Conservation (phyloP, 2,797 vertebrate species). For the Trichosurus vulpecula region DNA sequence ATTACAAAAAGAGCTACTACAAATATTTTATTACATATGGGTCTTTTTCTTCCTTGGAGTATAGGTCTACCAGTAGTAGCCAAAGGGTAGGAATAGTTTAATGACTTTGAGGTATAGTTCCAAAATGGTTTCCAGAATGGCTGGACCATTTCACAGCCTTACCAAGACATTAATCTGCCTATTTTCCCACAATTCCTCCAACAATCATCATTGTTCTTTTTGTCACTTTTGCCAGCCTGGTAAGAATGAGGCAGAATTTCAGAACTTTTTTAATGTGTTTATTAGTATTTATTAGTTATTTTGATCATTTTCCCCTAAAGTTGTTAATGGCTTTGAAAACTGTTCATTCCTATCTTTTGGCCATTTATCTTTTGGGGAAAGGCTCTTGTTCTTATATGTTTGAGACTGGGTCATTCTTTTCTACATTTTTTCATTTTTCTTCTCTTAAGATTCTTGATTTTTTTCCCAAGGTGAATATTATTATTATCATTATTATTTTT, state of each 20-base stretch:
- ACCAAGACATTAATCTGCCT: not conserved
- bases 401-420: not conserved
- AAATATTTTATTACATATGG: too few species aligned
- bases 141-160: too few species aligned
- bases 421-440: not conserved
- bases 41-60: too few species aligned
- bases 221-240: not conserved
- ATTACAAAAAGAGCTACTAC: too few species aligned
- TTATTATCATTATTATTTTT: not conserved
- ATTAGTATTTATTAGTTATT: not conserved
- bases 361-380: not conserved
- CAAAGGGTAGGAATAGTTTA: too few species aligned
- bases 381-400: not conserved
- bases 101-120: not conserved
- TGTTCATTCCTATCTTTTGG: not conserved
- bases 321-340: not conserved
- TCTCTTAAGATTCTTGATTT: not conserved
- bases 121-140: not conserved
- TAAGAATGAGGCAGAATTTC: not conserved
- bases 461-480: too few species aligned
- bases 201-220: not conserved
- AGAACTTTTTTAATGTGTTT: not conserved
- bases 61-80: too few species aligned
- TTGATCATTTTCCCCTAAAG: not conserved
- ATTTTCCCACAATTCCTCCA: not conserved